A percentile compares a stretch with the other conserved stretches of the same genome.
These are phyloP conservation scores for Melanotus villosus DNA, from an alignment of 2,888 invertebrate genomes.

Conservation along the genomic window DNA sequence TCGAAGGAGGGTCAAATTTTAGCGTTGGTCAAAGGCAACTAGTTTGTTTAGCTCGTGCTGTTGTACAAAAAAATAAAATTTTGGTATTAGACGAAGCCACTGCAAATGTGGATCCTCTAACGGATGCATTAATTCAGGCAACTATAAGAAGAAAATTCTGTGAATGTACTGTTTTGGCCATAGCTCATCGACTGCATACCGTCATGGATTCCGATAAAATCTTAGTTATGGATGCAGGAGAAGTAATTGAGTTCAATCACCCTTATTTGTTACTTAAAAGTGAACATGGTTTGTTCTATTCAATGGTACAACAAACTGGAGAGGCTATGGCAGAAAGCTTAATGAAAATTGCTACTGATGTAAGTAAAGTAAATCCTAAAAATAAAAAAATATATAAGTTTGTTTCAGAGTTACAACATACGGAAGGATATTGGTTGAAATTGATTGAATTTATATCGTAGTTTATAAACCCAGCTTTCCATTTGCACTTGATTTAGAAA, in stretches of 20 bases:
- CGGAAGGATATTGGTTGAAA: background rate
- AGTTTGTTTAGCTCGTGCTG: conserved; percentile 79
- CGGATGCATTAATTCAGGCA: conserved; percentile 83
- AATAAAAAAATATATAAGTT: background rate
- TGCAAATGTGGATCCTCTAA: conserved; percentile 86
- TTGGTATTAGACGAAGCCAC: conserved; percentile 80
- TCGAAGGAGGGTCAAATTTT: conserved; percentile 75
- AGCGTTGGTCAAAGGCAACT: conserved; percentile 76
- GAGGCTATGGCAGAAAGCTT: conserved; percentile 57
- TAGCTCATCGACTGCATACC: conserved; percentile 89
- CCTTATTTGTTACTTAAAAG: conserved; percentile 79
- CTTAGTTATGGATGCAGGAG: conserved; percentile 87
- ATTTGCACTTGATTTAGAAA: too few relatives aligned
- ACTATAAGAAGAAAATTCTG: conserved; percentile 84
- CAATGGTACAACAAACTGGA: conserved; percentile 81
- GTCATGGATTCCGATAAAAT: conserved; percentile 91
- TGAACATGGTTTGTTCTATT: conserved; percentile 74
- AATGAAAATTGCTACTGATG: conserved; percentile 56
- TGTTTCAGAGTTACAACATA: background rate
- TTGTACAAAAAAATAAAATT: conserved; percentile 68
- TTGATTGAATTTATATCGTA: too few relatives aligned
- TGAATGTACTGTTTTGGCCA: conserved; percentile 86
- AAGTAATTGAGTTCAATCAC: conserved; percentile 81
- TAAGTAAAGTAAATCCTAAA: conserved; percentile 16
- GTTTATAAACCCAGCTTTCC: too few relatives aligned